Percentiles rank a stretch among this genome's conserved stretches.
Conservation (phyloP, 2,113 vertebrate species). For the Zosterops borbonicus region DNA sequence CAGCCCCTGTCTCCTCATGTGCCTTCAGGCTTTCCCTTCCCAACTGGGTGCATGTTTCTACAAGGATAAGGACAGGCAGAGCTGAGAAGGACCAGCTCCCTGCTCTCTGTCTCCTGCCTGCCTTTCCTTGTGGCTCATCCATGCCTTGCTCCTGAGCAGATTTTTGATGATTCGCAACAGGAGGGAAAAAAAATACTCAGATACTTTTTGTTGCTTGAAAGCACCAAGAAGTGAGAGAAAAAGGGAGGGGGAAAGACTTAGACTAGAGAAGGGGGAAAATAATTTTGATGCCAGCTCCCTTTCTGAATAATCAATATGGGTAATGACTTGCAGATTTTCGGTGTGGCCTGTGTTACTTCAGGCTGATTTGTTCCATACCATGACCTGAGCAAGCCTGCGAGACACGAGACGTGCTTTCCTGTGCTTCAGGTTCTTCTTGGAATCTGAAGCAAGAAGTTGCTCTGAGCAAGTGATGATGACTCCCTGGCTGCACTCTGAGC, state of each 20-base stretch:
- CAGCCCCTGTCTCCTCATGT: background rate
- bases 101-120: background rate
- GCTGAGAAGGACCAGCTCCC: background rate
- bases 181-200: background rate
- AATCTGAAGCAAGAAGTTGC: background rate
- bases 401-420: background rate
- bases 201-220: slow-evolving; percentile 1
- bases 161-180: background rate
- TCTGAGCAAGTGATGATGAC: background rate
- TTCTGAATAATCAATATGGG: slow-evolving; percentile 41
- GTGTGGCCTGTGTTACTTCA: slow-evolving; percentile 40
- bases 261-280: background rate
- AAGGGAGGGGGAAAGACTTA: background rate
- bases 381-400: background rate
- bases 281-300: slow-evolving; percentile 10
- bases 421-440: background rate
- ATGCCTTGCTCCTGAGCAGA: background rate
- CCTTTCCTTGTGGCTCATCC: background rate
- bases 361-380: slow-evolving; percentile 47
- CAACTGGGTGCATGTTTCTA: background rate
- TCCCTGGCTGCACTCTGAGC: background rate
- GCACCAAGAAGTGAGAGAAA: background rate
- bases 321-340: slow-evolving; percentile 58
- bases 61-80: background rate
- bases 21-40: background rate